Evolutionary conservation across 2,888 invertebrate genomes (phyloP).

Genomic region (Parnassius glacialis): DNA sequence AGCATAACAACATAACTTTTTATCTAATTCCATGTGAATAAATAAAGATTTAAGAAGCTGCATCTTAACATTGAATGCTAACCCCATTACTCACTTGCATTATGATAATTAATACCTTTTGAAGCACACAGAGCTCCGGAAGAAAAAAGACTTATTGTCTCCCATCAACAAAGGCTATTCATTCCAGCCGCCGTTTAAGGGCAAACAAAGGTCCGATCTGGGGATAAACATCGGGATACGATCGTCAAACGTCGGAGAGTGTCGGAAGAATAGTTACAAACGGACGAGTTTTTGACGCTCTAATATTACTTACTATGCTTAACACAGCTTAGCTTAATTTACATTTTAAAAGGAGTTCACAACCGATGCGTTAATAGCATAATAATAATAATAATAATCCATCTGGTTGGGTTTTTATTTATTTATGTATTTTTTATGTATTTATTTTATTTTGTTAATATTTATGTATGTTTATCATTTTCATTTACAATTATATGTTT

Average conservation of each 20-base stretch:
- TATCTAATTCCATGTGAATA: constrained; percentile 3
- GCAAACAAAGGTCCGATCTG: constrained; percentile 59
- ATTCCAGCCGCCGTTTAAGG: constrained; percentile 70
- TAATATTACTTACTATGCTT: too few relatives aligned
- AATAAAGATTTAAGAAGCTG: not conserved
- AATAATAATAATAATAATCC: too few relatives aligned
- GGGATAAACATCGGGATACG: constrained; percentile 66
- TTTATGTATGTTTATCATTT: too few relatives aligned
- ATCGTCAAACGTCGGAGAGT: constrained; percentile 62
- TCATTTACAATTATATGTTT: too few relatives aligned
- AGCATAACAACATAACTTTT: not conserved
- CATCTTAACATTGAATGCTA: not conserved
- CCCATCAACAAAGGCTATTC: constrained; percentile 61
- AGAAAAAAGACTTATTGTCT: constrained; percentile 57
- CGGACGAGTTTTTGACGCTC: constrained; percentile 26
- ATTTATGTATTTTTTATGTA: too few relatives aligned
- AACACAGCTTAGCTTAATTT: too few relatives aligned
- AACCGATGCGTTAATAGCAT: too few relatives aligned
- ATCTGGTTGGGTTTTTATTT: too few relatives aligned
- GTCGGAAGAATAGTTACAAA: constrained; percentile 37
- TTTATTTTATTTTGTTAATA: too few relatives aligned
- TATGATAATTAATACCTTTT: constrained; percentile 68
- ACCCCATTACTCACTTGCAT: constrained; percentile 34
- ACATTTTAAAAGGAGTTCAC: too few relatives aligned
- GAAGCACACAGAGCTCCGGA: constrained; percentile 33